Evolutionary conservation across 2,797 vertebrate species (phyloP).

Genomic region (Dendrocincla tyrannina): DNA sequence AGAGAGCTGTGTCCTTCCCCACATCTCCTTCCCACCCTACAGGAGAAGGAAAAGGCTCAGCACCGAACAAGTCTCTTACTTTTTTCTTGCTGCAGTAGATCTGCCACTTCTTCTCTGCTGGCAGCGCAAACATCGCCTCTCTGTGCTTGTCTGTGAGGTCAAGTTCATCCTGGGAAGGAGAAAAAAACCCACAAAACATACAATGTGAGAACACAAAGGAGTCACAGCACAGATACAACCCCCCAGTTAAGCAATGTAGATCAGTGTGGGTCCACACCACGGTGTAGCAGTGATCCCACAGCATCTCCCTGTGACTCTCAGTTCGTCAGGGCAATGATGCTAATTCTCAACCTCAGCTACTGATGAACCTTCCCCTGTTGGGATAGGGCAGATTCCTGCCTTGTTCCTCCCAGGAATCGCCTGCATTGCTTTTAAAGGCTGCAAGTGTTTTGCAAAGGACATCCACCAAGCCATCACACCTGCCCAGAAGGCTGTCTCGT

Average conservation of each 20-base stretch:
- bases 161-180: conserved; percentile 86
- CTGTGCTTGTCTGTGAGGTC: conserved; percentile 91
- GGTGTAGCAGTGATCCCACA: rapidly evolving
- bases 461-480: not conserved
- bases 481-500: not conserved
- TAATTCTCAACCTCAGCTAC: not conserved
- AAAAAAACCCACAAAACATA: not conserved
- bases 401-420: not conserved
- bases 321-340: not conserved
- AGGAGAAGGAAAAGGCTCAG: not conserved
- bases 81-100: conserved; percentile 96
- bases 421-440: not conserved
- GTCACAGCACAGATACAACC: not conserved
- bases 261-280: not conserved
- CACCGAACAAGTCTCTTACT: conserved; percentile 68
- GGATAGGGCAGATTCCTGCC: not conserved
- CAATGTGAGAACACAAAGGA: not conserved
- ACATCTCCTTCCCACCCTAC: not conserved
- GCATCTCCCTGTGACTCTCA: rapidly evolving
- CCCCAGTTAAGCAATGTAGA: not conserved
- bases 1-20: not conserved
- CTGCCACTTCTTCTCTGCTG: conserved; percentile 95
- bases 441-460: not conserved
- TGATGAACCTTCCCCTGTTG: not conserved
- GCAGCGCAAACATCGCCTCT: conserved; percentile 92